Base-by-base conservation (phyloP, 2,113 vertebrate species). In the Lynx canadensis region DNA sequence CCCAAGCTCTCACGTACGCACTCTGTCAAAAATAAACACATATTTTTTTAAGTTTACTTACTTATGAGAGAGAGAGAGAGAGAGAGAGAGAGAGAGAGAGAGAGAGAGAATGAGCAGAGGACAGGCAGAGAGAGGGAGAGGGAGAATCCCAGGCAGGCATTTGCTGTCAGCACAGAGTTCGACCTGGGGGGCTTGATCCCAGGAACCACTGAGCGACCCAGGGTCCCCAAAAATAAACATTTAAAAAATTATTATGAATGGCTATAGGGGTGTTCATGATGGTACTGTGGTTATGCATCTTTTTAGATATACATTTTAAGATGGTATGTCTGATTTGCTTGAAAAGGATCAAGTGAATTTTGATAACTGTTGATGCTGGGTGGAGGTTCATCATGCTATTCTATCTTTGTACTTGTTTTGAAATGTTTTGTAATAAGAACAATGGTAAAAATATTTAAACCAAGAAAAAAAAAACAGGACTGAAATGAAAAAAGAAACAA, bases 261-360 rank as follows among this genome's bases (percentile, higher is more conserved):
- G 25, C 29, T 73, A 7, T 68, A 82, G 74, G 33, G 13, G 50
- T 76, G 45, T 80, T 66, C 89, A 69, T 76, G 27, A 69, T 88
- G 60, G 7, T 29, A 57, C 15, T 69, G 15, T 41, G 29, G 33
- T 41, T 65, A 79, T 18, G 36, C 84, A 71, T 65, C 31, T 31
- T 81, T 95, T 90, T 68, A 84, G 31, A 50, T 60, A 81, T 48
- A n/a, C 68, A 55, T 89, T 57, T 36, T 85, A 19, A 97, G 89
- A 80, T 89, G 33, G 55, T 69, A 38, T 45, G 16, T 86, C 18
- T 55, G 71, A 90, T 57, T 95, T 92, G 7, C 69, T 92, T 86
- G 79, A 74, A 90, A 90, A 95, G 12, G 45, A 93, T 81, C 48
- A 91, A 94, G 5, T 74, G 3, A 41, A 5, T 87, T 7, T n/a